A percentile compares a stretch with the other conserved stretches of the same genome.
These are phyloP conservation scores for Phaedon cochleariae DNA, from an alignment of 2,888 invertebrate genomes.

Conservation along the genomic window DNA sequence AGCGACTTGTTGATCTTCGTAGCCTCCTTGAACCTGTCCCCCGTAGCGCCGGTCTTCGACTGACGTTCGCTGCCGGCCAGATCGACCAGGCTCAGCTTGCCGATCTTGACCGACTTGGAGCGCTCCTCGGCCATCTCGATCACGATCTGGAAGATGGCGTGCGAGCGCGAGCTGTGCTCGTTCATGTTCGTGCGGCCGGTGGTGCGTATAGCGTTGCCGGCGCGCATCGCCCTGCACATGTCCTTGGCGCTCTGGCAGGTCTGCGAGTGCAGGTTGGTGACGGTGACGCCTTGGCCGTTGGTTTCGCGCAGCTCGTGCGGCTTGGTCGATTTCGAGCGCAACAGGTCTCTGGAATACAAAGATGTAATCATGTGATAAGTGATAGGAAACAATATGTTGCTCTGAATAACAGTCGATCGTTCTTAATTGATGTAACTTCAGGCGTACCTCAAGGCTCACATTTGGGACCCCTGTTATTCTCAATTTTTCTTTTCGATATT, in stretches of 20 bases:
- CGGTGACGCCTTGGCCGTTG: constrained; percentile 84
- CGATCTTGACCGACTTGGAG: constrained; percentile 74
- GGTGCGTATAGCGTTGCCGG: constrained; percentile 94
- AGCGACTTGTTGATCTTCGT: constrained; percentile 97
- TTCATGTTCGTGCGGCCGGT: constrained; percentile 78
- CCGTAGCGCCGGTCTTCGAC: constrained; percentile 94
- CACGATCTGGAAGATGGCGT: constrained; percentile 98
- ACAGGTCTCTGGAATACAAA: constrained; percentile 68
- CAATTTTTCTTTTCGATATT: no score
- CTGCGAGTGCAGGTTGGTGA: constrained; percentile 93
- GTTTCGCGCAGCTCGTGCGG: constrained; percentile 72
- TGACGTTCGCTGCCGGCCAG: constrained; percentile 98
- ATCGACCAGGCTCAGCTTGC: constrained; percentile 96
- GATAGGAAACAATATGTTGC: no score
- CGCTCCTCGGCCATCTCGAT: constrained; percentile 90
- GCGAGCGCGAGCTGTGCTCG: constrained; percentile 96
- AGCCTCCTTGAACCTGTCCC: constrained; percentile 92
- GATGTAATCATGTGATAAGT: not conserved
- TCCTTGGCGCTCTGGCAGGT: constrained; percentile 94
- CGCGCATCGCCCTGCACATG: constrained; percentile 92
- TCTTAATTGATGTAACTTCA: no score
- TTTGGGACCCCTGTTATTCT: no score
- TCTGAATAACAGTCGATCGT: no score
- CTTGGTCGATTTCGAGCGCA: constrained; percentile 68
- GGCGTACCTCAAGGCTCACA: no score